These are phyloP conservation scores for Dolichopus griseipennis DNA, from an alignment of 2,888 invertebrate species.

Conservation along the genomic window DNA sequence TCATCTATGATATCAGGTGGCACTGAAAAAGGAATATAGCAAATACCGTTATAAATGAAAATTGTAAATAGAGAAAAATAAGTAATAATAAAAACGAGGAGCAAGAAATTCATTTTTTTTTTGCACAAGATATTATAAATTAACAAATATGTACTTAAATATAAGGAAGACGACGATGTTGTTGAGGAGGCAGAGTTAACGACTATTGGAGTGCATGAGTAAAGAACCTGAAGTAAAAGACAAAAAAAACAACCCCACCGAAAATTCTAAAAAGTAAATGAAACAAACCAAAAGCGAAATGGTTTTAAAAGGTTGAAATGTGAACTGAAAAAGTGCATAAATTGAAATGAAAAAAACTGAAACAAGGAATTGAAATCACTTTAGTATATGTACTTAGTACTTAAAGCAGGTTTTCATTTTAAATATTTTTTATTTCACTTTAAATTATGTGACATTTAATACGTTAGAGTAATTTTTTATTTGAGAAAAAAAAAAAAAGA, in stretches of 20 bases:
- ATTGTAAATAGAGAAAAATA: neutral
- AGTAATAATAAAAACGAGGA: neutral
- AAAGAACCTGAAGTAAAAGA: neutral
- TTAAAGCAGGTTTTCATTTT: neutral
- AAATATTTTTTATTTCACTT: neutral
- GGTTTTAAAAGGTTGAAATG: neutral
- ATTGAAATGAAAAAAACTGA: neutral
- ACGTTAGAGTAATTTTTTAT: neutral
- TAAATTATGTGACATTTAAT: slow-evolving; percentile 1
- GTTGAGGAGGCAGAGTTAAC: too few relatives aligned
- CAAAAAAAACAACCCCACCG: neutral
- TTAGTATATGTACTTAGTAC: too few relatives aligned
- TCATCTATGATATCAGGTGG: slow-evolving; percentile 71
- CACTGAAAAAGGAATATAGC: slow-evolving; percentile 44
- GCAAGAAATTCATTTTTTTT: neutral
- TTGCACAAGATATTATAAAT: neutral
- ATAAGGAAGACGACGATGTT: too few relatives aligned
- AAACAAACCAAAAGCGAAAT: neutral
- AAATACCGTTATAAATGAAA: neutral
- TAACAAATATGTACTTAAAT: neutral
- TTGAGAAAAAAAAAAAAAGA: neutral
- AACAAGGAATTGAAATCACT: too few relatives aligned
- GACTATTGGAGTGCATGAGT: too few relatives aligned
- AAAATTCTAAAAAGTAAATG: neutral
- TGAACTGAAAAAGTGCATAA: neutral